phyloP scores from a whole-genome alignment of 2,113 vertebrate genomes.

The Neogale vison region DNA sequence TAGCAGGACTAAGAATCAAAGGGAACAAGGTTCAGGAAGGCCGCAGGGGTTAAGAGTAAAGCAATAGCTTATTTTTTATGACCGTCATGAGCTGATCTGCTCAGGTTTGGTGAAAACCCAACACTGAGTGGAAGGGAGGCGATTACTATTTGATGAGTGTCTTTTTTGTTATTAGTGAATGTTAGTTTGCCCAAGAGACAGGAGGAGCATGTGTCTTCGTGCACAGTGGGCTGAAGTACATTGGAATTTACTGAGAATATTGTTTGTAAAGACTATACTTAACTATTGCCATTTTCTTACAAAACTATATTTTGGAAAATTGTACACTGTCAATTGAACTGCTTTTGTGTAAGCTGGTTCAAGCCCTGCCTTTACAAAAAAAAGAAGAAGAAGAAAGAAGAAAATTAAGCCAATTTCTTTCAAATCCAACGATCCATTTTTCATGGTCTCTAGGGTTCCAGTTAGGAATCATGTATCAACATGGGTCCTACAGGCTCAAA shows the following conservation, averaged over 20 bases:
- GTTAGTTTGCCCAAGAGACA: constrained; percentile 64
- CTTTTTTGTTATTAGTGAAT: not conserved
- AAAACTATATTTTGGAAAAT: constrained; percentile 88
- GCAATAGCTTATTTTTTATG: not conserved
- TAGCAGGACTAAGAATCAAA: not conserved
- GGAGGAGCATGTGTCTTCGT: constrained; percentile 70
- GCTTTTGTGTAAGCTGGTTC: constrained; percentile 78
- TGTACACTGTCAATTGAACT: constrained; percentile 86
- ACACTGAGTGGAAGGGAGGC: not conserved
- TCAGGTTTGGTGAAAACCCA: not conserved
- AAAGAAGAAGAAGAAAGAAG: too few species aligned
- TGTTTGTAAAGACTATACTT: constrained; percentile 85
- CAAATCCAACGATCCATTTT: not conserved
- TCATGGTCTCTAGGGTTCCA: not conserved
- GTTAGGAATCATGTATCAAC: not conserved
- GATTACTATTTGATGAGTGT: not conserved
- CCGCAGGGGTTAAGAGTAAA: not conserved
- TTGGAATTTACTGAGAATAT: constrained; percentile 87
- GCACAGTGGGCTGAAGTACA: constrained; percentile 90
- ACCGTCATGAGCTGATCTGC: not conserved
- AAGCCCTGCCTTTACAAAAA: not conserved
- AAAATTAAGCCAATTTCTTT: not conserved
- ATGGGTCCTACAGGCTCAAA: not conserved
- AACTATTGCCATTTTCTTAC: constrained; percentile 88
- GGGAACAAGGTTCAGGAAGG: not conserved